phyloP scores from a whole-genome alignment of 2,113 vertebrate genomes.

The Paraplagusia blochii region DNA sequence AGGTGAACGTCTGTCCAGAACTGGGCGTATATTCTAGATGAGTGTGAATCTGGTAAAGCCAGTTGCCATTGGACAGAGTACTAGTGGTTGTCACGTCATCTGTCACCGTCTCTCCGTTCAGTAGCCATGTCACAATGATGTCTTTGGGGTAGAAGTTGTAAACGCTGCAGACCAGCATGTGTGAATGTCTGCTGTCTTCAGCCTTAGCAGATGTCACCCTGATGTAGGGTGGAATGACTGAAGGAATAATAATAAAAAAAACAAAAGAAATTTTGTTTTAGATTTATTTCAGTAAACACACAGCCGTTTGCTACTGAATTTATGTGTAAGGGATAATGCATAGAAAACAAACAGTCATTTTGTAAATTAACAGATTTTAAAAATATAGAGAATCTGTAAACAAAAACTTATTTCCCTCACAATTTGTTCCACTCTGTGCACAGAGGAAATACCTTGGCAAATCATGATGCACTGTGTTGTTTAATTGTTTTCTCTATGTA shows the following conservation, averaged over 20 bases:
- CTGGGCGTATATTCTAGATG: constrained; percentile 38
- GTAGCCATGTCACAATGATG: constrained; percentile 54
- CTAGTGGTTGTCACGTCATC: constrained; percentile 40
- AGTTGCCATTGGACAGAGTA: constrained; percentile 37
- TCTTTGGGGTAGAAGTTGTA: constrained; percentile 57
- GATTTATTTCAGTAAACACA: too few relatives aligned
- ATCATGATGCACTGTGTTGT: too few relatives aligned
- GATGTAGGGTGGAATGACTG: constrained; percentile 22
- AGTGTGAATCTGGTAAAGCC: constrained; percentile 56
- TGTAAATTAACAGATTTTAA: too few relatives aligned
- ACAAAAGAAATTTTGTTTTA: too few relatives aligned
- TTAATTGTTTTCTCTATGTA: too few relatives aligned
- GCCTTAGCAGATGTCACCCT: constrained; percentile 7
- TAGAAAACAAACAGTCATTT: too few relatives aligned
- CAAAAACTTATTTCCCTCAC: too few relatives aligned
- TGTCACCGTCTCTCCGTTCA: constrained; percentile 37
- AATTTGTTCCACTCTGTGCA: too few relatives aligned
- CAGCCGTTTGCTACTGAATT: too few relatives aligned
- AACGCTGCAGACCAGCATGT: constrained; percentile 33
- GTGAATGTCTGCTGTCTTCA: neutral
- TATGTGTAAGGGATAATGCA: too few relatives aligned
- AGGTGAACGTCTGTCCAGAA: constrained; percentile 41
- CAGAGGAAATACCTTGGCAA: too few relatives aligned
- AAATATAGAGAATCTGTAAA: too few relatives aligned
- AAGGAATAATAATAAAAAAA: neutral